These are phyloP conservation scores for Ganaspis sp. DNA, from an alignment of 1,140 invertebrate genomes.

Conservation along the genomic window DNA sequence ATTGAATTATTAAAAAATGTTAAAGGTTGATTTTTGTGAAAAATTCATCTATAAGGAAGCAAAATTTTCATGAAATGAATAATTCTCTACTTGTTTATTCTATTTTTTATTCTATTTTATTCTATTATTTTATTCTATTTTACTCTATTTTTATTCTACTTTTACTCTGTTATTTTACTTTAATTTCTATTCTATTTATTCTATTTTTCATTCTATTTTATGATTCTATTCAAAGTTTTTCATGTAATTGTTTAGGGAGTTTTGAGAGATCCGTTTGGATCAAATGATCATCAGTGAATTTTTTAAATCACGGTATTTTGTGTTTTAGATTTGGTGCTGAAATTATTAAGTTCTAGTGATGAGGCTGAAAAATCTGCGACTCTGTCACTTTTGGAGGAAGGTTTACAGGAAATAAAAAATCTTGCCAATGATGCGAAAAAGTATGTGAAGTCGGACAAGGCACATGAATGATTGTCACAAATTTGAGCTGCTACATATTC, in stretches of 20 bases:
- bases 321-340: constrained; percentile 79
- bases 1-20: no score
- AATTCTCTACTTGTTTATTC: no score
- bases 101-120: no score
- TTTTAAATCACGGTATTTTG: constrained; percentile 42
- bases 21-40: no score
- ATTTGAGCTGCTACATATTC: not conserved
- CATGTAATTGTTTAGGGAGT: no score
- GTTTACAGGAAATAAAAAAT: constrained; percentile 76
- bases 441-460: constrained; percentile 63
- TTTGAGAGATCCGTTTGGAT: no score
- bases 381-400: constrained; percentile 68
- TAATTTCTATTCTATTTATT: constrained; percentile 36
- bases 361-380: constrained; percentile 68
- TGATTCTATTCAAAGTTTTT: constrained; percentile 22
- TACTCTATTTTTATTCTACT: no score
- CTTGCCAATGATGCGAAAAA: constrained; percentile 77
- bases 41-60: no score
- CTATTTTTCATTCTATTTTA: not conserved
- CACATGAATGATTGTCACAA: constrained; percentile 37
- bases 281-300: no score
- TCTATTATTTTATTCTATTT: no score
- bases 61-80: no score
- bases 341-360: constrained; percentile 77
- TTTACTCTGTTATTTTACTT: constrained; percentile 21